phyloP scores from a whole-genome alignment of 2,797 vertebrate genomes.

The Malacoctenus gilli region DNA sequence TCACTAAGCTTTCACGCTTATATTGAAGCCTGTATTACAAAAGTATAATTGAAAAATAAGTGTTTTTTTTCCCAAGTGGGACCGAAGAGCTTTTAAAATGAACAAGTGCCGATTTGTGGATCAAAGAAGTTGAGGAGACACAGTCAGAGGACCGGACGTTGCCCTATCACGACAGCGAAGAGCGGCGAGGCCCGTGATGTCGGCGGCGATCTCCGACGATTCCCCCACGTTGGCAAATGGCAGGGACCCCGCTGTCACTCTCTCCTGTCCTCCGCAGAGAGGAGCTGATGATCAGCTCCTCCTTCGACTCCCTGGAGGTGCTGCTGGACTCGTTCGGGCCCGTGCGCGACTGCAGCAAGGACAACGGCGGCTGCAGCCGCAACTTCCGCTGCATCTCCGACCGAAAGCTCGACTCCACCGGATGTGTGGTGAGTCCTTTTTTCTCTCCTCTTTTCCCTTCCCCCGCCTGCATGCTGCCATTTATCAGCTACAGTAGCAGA shows the following conservation, averaged over 20 bases:
- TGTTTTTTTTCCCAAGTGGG: too few relatives aligned
- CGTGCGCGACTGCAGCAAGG: constrained; percentile 95
- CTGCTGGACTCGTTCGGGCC: constrained; percentile 97
- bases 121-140: too few relatives aligned
- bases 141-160: too few relatives aligned
- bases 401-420: constrained; percentile 94
- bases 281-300: constrained; percentile 98
- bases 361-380: constrained; percentile 97
- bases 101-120: too few relatives aligned
- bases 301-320: constrained; percentile 97
- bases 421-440: constrained; percentile 89
- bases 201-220: too few relatives aligned
- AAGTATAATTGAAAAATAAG: too few relatives aligned
- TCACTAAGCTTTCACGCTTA: too few relatives aligned
- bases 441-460: neutral
- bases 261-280: constrained; percentile 80
- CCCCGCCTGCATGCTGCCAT: constrained; percentile 9
- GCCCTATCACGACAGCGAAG: too few relatives aligned
- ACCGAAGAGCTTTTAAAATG: too few relatives aligned
- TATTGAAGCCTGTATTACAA: too few relatives aligned
- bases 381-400: constrained; percentile 98
- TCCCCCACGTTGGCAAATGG: too few relatives aligned
- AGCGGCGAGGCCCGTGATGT: too few relatives aligned
- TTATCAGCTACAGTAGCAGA: constrained; percentile 1
- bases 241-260: neutral